These are phyloP conservation scores for Epinephelus cyanopodus DNA, from an alignment of 2,113 vertebrate genomes.

Conservation along the genomic window DNA sequence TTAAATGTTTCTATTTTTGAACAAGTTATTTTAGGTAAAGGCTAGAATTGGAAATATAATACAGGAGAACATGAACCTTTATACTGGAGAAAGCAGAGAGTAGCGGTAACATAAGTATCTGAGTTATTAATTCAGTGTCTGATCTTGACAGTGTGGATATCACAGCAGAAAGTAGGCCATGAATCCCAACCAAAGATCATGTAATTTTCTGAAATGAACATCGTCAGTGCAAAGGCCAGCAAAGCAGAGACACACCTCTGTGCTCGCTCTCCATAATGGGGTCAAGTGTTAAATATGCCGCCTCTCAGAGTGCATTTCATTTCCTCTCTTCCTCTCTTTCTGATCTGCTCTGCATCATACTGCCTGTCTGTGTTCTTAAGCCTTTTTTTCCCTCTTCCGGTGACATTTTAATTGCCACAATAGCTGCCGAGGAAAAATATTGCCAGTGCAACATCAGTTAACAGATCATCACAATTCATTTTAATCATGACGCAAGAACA, in stretches of 20 bases:
- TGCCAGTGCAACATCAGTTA: background rate
- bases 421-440: conserved; percentile 5
- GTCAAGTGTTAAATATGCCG: conserved; percentile 54
- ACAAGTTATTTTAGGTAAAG: background rate
- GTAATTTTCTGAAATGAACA: conserved; percentile 50
- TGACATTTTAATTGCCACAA: conserved; percentile 47
- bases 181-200: conserved; percentile 25
- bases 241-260: conserved; percentile 51
- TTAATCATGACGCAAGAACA: background rate
- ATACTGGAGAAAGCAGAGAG: background rate
- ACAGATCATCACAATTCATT: conserved; percentile 10
- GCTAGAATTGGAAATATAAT: background rate
- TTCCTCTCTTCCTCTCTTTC: conserved; percentile 23
- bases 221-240: conserved; percentile 31
- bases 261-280: conserved; percentile 24
- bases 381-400: background rate
- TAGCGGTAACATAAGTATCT: background rate
- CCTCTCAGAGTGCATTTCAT: conserved; percentile 33
- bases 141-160: conserved; percentile 41
- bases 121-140: conserved; percentile 48
- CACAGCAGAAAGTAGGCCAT: conserved; percentile 58
- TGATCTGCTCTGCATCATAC: conserved; percentile 3
- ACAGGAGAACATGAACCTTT: background rate
- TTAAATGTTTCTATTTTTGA: conserved; percentile 4
- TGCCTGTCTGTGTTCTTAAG: background rate